These are phyloP conservation scores for Apogon hyalosoma DNA, from an alignment of 2,797 vertebrate species.

Conservation along the genomic window DNA sequence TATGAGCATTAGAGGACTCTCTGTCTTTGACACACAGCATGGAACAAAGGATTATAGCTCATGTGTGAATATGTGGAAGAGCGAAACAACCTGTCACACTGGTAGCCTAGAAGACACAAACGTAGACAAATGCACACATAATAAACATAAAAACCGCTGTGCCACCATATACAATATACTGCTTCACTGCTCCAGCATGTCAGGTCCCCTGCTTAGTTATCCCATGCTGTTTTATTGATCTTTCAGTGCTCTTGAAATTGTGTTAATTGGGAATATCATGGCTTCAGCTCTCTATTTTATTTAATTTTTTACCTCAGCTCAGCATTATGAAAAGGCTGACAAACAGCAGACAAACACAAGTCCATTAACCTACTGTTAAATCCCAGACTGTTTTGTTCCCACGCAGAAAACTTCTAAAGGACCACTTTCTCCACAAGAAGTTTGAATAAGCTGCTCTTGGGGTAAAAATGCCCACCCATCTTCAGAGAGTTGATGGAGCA, in stretches of 20 bases:
- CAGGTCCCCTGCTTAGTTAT: slow-evolving; percentile 13
- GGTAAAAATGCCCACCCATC: slow-evolving; percentile 52
- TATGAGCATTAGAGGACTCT: slow-evolving; percentile 44
- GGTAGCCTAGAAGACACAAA: slow-evolving; percentile 16
- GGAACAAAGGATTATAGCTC: slow-evolving; percentile 41
- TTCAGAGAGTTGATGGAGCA: slow-evolving; percentile 71
- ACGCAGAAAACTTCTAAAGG: slow-evolving; percentile 29
- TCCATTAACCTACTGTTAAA: slow-evolving; percentile 13
- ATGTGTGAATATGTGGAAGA: slow-evolving; percentile 33
- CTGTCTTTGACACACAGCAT: slow-evolving; percentile 32
- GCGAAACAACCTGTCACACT: slow-evolving; percentile 33
- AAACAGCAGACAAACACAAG: slow-evolving; percentile 13
- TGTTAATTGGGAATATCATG: neutral
- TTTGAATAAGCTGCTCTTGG: slow-evolving; percentile 47
- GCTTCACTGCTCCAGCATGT: slow-evolving; percentile 3
- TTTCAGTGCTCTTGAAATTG: too few relatives aligned
- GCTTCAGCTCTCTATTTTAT: slow-evolving; percentile 4
- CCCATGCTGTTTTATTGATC: neutral
- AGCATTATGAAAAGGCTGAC: neutral
- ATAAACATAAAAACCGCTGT: neutral
- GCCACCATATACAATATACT: neutral
- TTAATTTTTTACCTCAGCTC: neutral
- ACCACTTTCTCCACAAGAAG: slow-evolving; percentile 50
- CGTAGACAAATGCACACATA: neutral
- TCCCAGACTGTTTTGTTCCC: slow-evolving; percentile 31